Base-by-base conservation (phyloP, 2,888 invertebrate species). In the Melieria omissa region DNA sequence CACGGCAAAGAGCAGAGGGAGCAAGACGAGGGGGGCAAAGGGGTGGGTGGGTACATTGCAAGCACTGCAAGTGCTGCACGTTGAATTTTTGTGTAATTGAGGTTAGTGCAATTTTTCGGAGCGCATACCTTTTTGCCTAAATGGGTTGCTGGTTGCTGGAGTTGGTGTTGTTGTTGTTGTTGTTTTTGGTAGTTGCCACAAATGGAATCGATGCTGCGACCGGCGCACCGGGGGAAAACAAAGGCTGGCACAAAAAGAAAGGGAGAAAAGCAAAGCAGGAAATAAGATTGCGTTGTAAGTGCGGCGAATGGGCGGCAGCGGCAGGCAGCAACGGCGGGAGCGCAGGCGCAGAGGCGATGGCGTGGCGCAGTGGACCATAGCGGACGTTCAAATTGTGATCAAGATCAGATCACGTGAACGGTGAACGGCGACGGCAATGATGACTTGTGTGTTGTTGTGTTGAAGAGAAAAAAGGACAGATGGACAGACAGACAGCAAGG, bases 341-440 rank as follows among this genome's bases (percentile, higher is more conserved):
- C 29, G 29, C 2, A 29, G 29, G 29, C 29, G 29, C 29, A 29
- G 29, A 29, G 29, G 29, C 29, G 29, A 3, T 29, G 29, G 29
- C 29, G 10, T 68, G 61, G 77, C 57, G 79, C 73, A 76, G 79
- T 77, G 77, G 58, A 70, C 68, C 16, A 64, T 29, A 76, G 77
- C 77, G 78, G 77, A 79, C 80, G 75, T 80, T 75, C 75, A 80
- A 83, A 79, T 82, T 69, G 79, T 76, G 83, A 83, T 82, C 82
- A 81, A 82, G 83, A 82, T 81, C 80, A 79, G 29, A 29, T 29
- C 29, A 29, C 29, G 29, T 29, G 29, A 29, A 29, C 29, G 29
- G 29, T 29, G 29, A 3, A 29, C 29, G 29, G 29, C 29, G 29
- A 29, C 29, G 29, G 29, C 29, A 3, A 29, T 29, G 29, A 29